A percentile compares a stretch with the other conserved stretches of the same genome.
phyloP scores from a whole-genome alignment of 2,888 invertebrate genomes.

The Oasisia sp. region DNA sequence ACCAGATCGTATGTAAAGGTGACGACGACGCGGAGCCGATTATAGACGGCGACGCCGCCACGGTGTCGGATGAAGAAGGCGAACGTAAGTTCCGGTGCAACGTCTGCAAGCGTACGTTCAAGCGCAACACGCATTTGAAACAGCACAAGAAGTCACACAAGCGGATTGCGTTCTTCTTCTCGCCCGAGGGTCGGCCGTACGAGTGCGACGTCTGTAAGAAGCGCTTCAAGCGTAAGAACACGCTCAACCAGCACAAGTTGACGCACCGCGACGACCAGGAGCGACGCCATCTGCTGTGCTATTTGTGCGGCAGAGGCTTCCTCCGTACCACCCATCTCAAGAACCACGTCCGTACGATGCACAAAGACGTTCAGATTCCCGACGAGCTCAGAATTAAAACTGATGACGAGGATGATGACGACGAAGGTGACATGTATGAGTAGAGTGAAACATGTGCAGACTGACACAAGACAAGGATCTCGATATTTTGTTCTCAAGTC shows the following conservation, averaged over 20 bases:
- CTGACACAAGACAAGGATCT: background rate
- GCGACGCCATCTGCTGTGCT: slow-evolving; percentile 3
- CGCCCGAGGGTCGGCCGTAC: background rate
- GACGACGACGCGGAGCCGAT: background rate
- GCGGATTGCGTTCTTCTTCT: background rate
- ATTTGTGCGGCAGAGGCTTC: background rate
- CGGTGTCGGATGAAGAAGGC: background rate
- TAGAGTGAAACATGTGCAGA: background rate
- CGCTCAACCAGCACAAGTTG: background rate
- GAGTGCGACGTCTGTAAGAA: background rate
- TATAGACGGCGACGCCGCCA: background rate
- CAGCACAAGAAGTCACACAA: background rate
- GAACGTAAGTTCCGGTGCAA: background rate
- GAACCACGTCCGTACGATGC: background rate
- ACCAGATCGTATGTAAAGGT: background rate
- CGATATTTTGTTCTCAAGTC: background rate
- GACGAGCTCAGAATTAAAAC: background rate
- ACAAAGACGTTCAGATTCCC: background rate
- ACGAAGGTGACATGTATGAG: background rate
- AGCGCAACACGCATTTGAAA: background rate
- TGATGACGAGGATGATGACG: background rate
- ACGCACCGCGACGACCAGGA: slow-evolving; percentile 4
- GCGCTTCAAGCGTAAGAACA: background rate
- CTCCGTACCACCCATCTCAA: background rate
- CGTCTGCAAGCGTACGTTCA: background rate